phyloP scores from a whole-genome alignment of 1,140 invertebrate species.

The Rhizoglyphus robini region DNA sequence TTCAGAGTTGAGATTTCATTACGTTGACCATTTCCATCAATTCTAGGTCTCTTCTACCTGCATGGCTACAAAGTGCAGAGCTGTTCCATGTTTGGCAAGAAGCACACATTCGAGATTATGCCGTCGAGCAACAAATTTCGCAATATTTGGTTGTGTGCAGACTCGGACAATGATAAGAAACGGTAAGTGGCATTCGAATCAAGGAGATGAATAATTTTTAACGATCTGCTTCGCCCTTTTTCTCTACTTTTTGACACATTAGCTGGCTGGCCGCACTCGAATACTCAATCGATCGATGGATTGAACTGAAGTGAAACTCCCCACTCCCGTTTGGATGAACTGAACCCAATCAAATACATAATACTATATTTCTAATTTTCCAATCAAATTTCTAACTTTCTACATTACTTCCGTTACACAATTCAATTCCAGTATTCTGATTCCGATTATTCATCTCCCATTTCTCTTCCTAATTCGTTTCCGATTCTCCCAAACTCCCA shows the following conservation, averaged over 20 bases:
- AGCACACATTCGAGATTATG: constrained; percentile 73
- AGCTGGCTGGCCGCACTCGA: constrained; percentile 87
- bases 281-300: constrained; percentile 90
- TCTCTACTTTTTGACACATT: constrained; percentile 34
- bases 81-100: constrained; percentile 50
- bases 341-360: no score
- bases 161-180: constrained; percentile 86
- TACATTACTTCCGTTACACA: no score
- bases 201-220: neutral
- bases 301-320: constrained; percentile 54
- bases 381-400: neutral
- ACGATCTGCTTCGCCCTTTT: neutral
- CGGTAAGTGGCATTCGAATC: no score
- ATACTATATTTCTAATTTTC: neutral
- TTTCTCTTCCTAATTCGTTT: no score
- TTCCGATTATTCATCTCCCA: no score
- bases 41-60: constrained; percentile 67
- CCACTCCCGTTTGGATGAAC: no score
- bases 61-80: constrained; percentile 81
- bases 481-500: no score
- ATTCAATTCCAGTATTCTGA: no score
- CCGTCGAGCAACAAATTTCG: constrained; percentile 70
- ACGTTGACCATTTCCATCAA: neutral
- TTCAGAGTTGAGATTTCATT: constrained; percentile 11
- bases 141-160: constrained; percentile 79